phyloP scores from a whole-genome alignment of 2,113 vertebrate species.

The Melanostigma gelatinosum region DNA sequence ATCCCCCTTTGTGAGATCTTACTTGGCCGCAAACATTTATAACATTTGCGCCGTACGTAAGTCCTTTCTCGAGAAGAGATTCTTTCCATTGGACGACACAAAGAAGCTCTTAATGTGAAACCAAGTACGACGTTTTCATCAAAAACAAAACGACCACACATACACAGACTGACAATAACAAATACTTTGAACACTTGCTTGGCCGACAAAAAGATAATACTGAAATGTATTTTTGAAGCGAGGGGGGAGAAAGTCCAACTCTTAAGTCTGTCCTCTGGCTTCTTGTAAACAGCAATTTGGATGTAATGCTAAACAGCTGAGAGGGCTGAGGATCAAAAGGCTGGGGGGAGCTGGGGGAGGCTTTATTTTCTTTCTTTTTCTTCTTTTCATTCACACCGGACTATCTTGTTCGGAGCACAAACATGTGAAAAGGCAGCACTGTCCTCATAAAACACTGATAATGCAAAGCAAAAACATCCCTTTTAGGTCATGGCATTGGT shows the following conservation, averaged over 20 bases:
- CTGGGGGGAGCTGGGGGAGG: slow-evolving; percentile 33
- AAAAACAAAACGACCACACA: slow-evolving; percentile 62
- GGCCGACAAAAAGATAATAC: slow-evolving; percentile 76
- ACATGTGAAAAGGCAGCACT: slow-evolving; percentile 66
- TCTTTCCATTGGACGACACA: slow-evolving; percentile 70
- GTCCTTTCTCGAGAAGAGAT: slow-evolving; percentile 49
- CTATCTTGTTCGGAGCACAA: slow-evolving; percentile 68
- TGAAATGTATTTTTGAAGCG: slow-evolving; percentile 67
- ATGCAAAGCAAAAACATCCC: slow-evolving; percentile 76
- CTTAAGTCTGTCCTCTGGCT: slow-evolving; percentile 73
- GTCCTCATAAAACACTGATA: slow-evolving; percentile 72
- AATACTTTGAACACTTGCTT: slow-evolving; percentile 65
- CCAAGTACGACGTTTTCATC: slow-evolving; percentile 49
- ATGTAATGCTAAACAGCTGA: slow-evolving; percentile 83
- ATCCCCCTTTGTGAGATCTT: slow-evolving; percentile 52
- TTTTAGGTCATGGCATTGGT: slow-evolving; percentile 74
- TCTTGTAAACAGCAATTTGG: slow-evolving; percentile 84
- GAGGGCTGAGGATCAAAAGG: slow-evolving; percentile 66
- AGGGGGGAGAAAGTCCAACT: slow-evolving; percentile 58
- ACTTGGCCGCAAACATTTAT: slow-evolving; percentile 65
- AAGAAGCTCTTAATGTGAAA: slow-evolving; percentile 65
- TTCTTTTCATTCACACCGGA: slow-evolving; percentile 14
- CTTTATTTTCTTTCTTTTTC: slow-evolving; percentile 39
- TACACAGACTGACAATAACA: slow-evolving; percentile 58
- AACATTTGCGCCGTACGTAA: slow-evolving; percentile 69